These are phyloP conservation scores for Junonia oenone DNA, from an alignment of 2,888 invertebrate genomes.

Conservation along the genomic window DNA sequence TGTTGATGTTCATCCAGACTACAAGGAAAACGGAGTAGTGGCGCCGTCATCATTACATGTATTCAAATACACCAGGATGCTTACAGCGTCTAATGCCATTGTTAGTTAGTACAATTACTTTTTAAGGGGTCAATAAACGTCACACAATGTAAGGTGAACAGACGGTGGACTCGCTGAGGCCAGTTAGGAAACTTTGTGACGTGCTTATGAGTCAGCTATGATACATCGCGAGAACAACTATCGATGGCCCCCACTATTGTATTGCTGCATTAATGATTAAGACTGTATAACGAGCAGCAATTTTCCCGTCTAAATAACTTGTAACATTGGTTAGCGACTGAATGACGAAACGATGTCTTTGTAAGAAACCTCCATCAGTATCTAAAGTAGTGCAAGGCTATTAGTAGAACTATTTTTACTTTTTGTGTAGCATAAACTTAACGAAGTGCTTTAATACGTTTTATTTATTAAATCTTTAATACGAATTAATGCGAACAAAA, in stretches of 20 bases:
- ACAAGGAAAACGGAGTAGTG: conserved; percentile 33
- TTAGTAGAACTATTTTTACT: no score
- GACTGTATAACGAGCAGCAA: neutral
- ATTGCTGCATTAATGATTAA: conserved; percentile 32
- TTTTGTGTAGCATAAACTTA: no score
- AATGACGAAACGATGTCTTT: neutral
- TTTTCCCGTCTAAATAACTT: neutral
- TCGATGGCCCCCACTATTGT: conserved; percentile 40
- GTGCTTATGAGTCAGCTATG: conserved; percentile 59
- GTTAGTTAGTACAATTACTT: conserved; percentile 12
- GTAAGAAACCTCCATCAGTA: conserved; percentile 2
- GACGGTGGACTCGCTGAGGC: conserved; percentile 36
- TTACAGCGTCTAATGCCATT: neutral
- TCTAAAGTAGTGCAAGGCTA: conserved; percentile 5
- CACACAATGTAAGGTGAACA: conserved; percentile 32
- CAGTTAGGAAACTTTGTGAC: conserved; percentile 47
- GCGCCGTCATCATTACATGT: conserved; percentile 1
- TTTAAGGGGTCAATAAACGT: conserved; percentile 37
- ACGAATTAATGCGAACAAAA: no score
- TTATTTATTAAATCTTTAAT: no score
- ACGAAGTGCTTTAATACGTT: no score
- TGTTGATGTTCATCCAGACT: conserved; percentile 55
- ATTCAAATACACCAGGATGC: neutral
- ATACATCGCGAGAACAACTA: conserved; percentile 46
- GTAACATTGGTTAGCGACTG: neutral